A percentile compares a stretch with the other conserved stretches of the same genome.
Evolutionary conservation across 2,113 vertebrate genomes (phyloP).

Genomic region (Corythoichthys intestinalis): DNA sequence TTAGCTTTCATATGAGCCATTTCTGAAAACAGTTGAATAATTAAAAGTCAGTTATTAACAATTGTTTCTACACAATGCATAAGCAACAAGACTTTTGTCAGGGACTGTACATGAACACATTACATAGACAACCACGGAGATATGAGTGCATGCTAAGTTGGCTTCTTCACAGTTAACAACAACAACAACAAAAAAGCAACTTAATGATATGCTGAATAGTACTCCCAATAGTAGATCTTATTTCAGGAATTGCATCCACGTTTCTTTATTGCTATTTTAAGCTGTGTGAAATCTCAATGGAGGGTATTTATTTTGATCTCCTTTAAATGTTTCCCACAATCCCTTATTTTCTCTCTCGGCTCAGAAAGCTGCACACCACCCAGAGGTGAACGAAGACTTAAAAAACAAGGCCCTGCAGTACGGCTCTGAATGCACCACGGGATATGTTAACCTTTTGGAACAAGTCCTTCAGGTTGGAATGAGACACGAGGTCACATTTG

Average conservation of each 20-base stretch:
- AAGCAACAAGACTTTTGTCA: no score
- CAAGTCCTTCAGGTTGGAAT: slow-evolving; percentile 86
- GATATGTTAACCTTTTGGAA: slow-evolving; percentile 90
- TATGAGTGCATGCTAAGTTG: background rate
- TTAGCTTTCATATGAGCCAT: no score
- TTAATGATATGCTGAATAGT: background rate
- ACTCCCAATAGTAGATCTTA: background rate
- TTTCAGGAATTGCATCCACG: background rate
- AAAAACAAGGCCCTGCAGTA: slow-evolving; percentile 82
- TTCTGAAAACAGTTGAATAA: no score
- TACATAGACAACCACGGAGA: no score
- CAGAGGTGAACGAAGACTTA: slow-evolving; percentile 83
- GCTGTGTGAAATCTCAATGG: background rate
- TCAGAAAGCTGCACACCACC: slow-evolving; percentile 90
- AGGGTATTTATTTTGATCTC: background rate
- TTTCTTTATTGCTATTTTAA: slow-evolving; percentile 6
- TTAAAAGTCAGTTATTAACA: no score
- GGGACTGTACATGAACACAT: background rate
- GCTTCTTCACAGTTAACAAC: background rate
- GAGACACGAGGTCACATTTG: background rate
- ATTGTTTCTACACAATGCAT: no score
- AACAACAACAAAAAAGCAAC: background rate
- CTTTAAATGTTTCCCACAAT: background rate
- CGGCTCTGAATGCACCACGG: slow-evolving; percentile 85
- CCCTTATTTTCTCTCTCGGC: slow-evolving; percentile 19